Conservation (phyloP, 2,888 invertebrate species). For the Endomychus coccineus region DNA sequence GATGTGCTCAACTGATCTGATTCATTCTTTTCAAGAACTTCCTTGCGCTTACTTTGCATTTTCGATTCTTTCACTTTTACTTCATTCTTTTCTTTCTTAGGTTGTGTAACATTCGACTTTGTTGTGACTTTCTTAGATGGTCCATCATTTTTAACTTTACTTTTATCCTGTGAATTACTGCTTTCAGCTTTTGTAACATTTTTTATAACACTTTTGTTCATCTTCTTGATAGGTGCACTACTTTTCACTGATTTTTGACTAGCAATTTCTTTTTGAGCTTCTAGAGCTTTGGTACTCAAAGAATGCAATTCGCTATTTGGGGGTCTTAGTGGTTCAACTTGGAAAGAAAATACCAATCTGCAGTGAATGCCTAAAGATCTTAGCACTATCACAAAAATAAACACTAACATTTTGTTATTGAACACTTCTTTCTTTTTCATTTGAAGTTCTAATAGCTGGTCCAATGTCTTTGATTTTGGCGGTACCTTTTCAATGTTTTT, state of each 20-base stretch:
- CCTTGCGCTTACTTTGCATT: no score
- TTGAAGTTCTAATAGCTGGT: conserved; percentile 48
- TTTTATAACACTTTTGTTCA: no score
- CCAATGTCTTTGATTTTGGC: conserved; percentile 34
- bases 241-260: conserved; percentile 21
- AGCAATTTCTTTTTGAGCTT: conserved; percentile 13
- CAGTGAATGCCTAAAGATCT: conserved; percentile 76
- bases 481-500: conserved; percentile 47
- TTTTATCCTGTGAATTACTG: neutral
- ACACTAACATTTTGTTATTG: conserved; percentile 61
- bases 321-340: conserved; percentile 67
- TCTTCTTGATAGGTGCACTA: no score
- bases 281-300: conserved; percentile 30
- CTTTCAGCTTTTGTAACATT: conserved; percentile 1
- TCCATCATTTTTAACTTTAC: conserved; percentile 4
- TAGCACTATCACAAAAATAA: conserved; percentile 68
- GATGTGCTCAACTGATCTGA: no score
- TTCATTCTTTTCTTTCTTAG: no score
- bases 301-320: conserved; percentile 56
- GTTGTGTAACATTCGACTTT: no score
- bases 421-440: conserved; percentile 55
- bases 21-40: no score
- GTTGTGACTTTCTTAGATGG: conserved; percentile 4
- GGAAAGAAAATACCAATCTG: conserved; percentile 73
- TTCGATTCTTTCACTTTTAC: no score